A percentile compares a stretch with the other conserved stretches of the same genome.
Evolutionary conservation across 2,797 vertebrate species (phyloP).

Genomic region (Ambastaia sidthimunki): DNA sequence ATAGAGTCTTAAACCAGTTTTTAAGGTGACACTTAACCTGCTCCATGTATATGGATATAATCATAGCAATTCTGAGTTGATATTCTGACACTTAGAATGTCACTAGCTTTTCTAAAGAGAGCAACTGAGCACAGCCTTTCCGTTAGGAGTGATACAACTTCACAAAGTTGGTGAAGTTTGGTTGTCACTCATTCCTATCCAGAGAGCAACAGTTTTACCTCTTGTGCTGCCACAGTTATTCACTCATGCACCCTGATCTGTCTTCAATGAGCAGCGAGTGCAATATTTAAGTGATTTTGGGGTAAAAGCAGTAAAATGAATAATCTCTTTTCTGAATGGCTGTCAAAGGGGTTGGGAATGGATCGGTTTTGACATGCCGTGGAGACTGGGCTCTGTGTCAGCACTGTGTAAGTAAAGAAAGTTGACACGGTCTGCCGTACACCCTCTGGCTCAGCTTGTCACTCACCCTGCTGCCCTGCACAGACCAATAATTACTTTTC

Average conservation of each 20-base stretch:
- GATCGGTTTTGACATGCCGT: slow-evolving; percentile 42
- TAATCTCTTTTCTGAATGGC: slow-evolving; percentile 41
- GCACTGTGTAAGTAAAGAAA: slow-evolving; percentile 33
- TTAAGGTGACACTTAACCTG: neutral
- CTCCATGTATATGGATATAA: slow-evolving; percentile 16
- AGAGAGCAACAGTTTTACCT: slow-evolving; percentile 31
- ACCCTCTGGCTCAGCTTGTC: slow-evolving; percentile 50
- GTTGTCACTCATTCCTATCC: slow-evolving; percentile 37
- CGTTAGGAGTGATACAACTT: neutral
- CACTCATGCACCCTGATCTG: slow-evolving; percentile 30
- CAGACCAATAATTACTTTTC: slow-evolving; percentile 61
- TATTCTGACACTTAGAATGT: slow-evolving; percentile 23
- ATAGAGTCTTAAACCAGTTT: neutral
- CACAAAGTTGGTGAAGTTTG: slow-evolving; percentile 8
- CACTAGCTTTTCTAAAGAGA: slow-evolving; percentile 30
- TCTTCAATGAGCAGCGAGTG: slow-evolving; percentile 24
- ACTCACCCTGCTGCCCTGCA: slow-evolving; percentile 47
- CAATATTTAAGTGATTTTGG: slow-evolving; percentile 42
- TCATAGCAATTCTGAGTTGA: slow-evolving; percentile 23
- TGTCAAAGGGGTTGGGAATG: slow-evolving; percentile 36
- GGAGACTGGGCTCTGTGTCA: slow-evolving; percentile 36
- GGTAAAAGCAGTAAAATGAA: slow-evolving; percentile 50
- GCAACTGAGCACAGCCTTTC: slow-evolving; percentile 32
- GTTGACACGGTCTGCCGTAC: slow-evolving; percentile 42
- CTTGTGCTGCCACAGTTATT: slow-evolving; percentile 15